A percentile compares a stretch with the other conserved stretches of the same genome.
phyloP scores from a whole-genome alignment of 2,888 invertebrate genomes.

The Mongoloraphidia duomilia region DNA sequence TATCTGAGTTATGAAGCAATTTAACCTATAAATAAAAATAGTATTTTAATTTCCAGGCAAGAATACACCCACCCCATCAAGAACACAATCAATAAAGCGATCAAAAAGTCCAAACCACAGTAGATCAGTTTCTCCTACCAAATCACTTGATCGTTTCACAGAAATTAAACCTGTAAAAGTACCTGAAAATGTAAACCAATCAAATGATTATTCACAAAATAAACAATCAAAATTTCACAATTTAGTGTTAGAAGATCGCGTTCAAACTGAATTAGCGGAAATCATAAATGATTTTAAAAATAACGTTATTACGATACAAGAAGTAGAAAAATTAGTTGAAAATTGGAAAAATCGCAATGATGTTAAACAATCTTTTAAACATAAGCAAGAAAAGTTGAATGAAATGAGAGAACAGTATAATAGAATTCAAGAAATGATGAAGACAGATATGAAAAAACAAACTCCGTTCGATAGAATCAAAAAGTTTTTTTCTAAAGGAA shows the following conservation, averaged over 20 bases:
- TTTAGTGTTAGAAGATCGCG: slow-evolving; percentile 31
- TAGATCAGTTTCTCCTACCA: neutral
- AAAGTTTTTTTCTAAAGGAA: slow-evolving; percentile 56
- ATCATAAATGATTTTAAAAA: slow-evolving; percentile 83
- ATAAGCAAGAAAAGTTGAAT: slow-evolving; percentile 69
- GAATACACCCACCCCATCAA: neutral
- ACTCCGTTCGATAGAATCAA: slow-evolving; percentile 68
- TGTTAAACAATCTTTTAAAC: slow-evolving; percentile 71
- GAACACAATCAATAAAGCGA: neutral
- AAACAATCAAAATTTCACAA: slow-evolving; percentile 17
- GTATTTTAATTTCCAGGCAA: neutral
- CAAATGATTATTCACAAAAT: slow-evolving; percentile 18
- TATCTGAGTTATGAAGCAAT: too few relatives aligned
- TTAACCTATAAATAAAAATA: neutral
- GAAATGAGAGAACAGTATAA: slow-evolving; percentile 72
- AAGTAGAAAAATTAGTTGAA: slow-evolving; percentile 72
- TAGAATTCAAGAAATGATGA: slow-evolving; percentile 63
- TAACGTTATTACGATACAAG: slow-evolving; percentile 70
- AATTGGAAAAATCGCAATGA: slow-evolving; percentile 80
- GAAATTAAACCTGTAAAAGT: neutral
- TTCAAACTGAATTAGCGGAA: slow-evolving; percentile 69
- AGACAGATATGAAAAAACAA: slow-evolving; percentile 50
- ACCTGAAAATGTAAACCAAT: neutral
- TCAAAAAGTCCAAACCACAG: neutral
- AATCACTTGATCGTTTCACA: neutral